These are phyloP conservation scores for Pangasius mekongensis DNA, from an alignment of 2,797 vertebrate species.

Conservation along the genomic window DNA sequence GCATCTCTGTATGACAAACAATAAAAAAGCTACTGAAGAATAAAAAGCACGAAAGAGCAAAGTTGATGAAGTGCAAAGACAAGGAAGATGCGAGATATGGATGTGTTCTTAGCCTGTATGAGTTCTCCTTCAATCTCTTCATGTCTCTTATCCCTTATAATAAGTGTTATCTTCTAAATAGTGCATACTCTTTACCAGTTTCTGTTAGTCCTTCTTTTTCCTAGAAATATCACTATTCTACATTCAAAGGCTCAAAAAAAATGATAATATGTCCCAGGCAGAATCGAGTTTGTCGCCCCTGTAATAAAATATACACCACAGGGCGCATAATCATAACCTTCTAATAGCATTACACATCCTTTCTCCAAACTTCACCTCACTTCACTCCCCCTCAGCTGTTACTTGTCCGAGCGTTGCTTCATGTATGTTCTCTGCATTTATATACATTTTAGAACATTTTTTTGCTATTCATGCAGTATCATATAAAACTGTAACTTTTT, in stretches of 20 bases:
- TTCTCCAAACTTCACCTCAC: background rate
- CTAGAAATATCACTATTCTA: background rate
- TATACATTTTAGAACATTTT: background rate
- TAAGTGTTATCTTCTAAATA: background rate
- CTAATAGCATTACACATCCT: background rate
- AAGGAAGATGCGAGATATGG: background rate
- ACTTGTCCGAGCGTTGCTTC: background rate
- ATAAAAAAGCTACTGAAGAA: background rate
- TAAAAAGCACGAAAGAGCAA: background rate
- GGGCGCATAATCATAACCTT: background rate
- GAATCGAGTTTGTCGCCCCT: background rate
- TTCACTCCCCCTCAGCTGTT: background rate
- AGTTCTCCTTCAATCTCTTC: background rate
- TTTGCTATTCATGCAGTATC: background rate
- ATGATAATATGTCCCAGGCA: background rate
- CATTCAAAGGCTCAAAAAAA: background rate
- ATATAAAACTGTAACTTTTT: background rate
- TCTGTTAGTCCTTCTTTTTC: background rate
- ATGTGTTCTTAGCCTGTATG: background rate
- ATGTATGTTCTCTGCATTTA: background rate
- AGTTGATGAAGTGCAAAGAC: background rate
- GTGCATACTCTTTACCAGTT: background rate
- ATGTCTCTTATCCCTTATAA: background rate
- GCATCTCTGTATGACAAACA: background rate
- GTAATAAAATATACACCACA: background rate